phyloP scores from a whole-genome alignment of 2,113 vertebrate genomes.

The Heterotilapia buettikoferi region DNA sequence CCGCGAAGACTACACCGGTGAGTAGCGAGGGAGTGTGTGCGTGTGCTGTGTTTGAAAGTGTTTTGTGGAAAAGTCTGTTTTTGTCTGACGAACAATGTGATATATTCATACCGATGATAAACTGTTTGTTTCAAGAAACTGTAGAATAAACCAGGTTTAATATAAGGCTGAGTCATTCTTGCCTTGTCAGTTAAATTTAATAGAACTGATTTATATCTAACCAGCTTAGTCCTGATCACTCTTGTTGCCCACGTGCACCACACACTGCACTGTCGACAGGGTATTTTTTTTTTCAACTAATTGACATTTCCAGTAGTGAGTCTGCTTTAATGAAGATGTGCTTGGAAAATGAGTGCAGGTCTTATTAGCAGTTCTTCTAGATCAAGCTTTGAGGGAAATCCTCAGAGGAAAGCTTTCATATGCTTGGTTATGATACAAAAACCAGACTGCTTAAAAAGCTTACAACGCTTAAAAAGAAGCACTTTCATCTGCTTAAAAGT shows the following conservation, averaged over 20 bases:
- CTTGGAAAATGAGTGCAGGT: not conserved
- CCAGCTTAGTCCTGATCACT: not conserved
- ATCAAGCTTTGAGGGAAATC: not conserved
- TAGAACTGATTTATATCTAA: not conserved
- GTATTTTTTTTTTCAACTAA: not conserved
- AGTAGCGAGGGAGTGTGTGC: constrained; percentile 21
- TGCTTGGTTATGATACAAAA: not conserved
- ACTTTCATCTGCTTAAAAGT: not conserved
- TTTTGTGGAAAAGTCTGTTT: not conserved
- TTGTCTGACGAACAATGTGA: not conserved
- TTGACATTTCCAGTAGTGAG: not conserved
- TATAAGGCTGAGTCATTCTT: not conserved
- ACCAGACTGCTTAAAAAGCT: not conserved
- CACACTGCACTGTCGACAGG: not conserved
- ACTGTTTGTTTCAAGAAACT: not conserved
- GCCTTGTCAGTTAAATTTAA: not conserved
- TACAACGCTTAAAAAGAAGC: not conserved
- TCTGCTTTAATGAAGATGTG: not conserved
- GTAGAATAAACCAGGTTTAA: not conserved
- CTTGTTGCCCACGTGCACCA: not conserved
- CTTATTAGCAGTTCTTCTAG: not conserved
- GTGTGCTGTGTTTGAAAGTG: not conserved
- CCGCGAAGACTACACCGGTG: constrained; percentile 88
- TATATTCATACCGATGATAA: not conserved
- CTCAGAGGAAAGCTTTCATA: not conserved